Base-by-base conservation (phyloP, 1,140 invertebrate genomes). In the Philopotamus ludificatus region DNA sequence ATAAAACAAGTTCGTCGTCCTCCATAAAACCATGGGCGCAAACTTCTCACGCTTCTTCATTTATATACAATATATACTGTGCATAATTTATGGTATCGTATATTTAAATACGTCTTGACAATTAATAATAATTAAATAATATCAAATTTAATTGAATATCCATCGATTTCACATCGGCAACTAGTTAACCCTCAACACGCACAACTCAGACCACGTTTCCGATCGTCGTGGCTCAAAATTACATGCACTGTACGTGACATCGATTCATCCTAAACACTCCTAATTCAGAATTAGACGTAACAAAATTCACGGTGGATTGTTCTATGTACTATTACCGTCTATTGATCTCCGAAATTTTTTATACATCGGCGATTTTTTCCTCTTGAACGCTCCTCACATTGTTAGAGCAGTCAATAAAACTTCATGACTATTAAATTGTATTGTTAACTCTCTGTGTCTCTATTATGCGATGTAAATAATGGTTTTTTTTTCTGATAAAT, bases 391-490 rank as follows among this genome's bases (percentile, higher is more conserved):
- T 8, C 25, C 9, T 2, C 21, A n/a, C 53, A 41, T 1, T 54
- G 51, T 54, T 54, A 25, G 20, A 15, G 21, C 51, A 15, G 28
- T 25, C 53, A 57, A 57, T 57, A 57, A 57, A 57, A 57, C 53
- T 25, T 57, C 53, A 25, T 57, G 53, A 57, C 53, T 57, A 34
- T 57, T 57, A 41, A 57, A 57, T 57, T 41, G 53, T 41, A 57
- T 57, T 57, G 53, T 57, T 47, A 47, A 47, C 44, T 53, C 39
- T 20, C 4, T 15, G 23, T 54, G 20, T 54, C 51, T 54, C 51
- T 54, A 54, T 54, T 54, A 54, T 54, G 20, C 3, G 51, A 18
- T 25, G 51, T 54, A 54, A 54, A 54, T 54, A 54, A 54, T 54
- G 51, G 57, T 7, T 34, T 34, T 7, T n/a, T n/a, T n/a, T n/a